Base-by-base conservation (phyloP, 2,888 invertebrate genomes). In the Acheta domesticus region DNA sequence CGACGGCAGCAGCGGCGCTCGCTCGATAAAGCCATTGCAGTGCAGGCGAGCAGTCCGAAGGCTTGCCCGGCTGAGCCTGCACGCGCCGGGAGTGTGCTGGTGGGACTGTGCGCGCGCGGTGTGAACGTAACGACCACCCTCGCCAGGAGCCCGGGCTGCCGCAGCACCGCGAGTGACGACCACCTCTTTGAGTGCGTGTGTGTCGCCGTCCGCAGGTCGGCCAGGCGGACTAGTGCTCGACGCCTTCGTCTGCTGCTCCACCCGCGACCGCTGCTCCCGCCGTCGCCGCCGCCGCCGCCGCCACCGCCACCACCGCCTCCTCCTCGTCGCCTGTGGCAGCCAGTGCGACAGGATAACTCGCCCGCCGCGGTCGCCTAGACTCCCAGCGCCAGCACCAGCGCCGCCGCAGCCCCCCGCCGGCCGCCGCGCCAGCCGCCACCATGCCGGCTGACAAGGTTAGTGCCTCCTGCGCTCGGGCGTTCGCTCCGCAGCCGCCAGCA, bases 11-110 rank as follows among this genome's bases (percentile, higher is more conserved):
- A 75, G 79, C 79, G 75, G 48, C 74, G 79, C 78, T 77, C 80
- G 82, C 81, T 83, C 83, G 82, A 83, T 83, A 83, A 82, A 83
- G 82, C 62, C 62, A 62, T 62, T 82, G 80, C 80, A 81, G 82
- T 83, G 83, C 82, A 81, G 82, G 81, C 78, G 77, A 78, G 49
- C 77, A 79, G 77, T 62, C 62, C 62, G 62, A 19, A 19, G 62
- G 62, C 62, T 62, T 62, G 62, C 77, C 49, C 49, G 49, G 49
- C 49, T 21, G 49, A 23, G 77, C 48, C 77, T 49, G 77, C 49
- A 50, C 77, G 21, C 62, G 62, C 49, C 50, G 77, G 49, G 77
- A 49, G 77, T 49, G 49, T 77, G 77, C 50, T 49, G 77, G 49
- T 77, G 50, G 36, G 36, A 36, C 23, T 23, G 75, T 23, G 77